Evolutionary conservation across 2,797 vertebrate genomes (phyloP).

Genomic region (Danio tinwini): DNA sequence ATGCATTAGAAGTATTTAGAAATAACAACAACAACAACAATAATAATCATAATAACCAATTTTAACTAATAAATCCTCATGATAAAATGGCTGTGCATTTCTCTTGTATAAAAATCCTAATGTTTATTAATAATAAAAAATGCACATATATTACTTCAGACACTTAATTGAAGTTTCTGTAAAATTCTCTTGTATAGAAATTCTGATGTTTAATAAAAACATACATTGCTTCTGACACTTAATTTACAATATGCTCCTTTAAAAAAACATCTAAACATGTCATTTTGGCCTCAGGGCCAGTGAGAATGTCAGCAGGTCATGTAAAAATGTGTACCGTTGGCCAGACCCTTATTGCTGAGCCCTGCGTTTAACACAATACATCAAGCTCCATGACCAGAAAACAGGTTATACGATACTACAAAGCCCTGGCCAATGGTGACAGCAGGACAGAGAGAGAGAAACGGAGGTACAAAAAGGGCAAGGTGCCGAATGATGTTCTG

Average conservation of each 20-base stretch:
- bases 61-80: too few species aligned
- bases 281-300: not conserved
- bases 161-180: too few species aligned
- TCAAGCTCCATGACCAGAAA: slow-evolving; percentile 8
- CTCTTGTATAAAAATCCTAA: too few species aligned
- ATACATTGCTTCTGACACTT: too few species aligned
- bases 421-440: slow-evolving; percentile 37
- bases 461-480: slow-evolving; percentile 57
- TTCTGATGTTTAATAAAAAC: not conserved
- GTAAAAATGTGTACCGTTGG: not conserved
- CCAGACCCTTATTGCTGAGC: slow-evolving; percentile 3
- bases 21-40: too few species aligned
- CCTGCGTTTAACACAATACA: slow-evolving; percentile 1
- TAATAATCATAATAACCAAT: too few species aligned
- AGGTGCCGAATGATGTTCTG: slow-evolving; percentile 74
- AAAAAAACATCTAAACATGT: not conserved
- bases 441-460: slow-evolving; percentile 40
- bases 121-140: too few species aligned
- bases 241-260: too few species aligned
- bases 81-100: too few species aligned
- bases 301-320: slow-evolving; percentile 15
- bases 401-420: slow-evolving; percentile 29
- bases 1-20: not conserved
- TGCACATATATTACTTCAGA: too few species aligned
- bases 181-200: not conserved